Percentiles rank a stretch among this genome's conserved stretches.
These are phyloP conservation scores for Salarias fasciatus DNA, from an alignment of 2,797 vertebrate species.

Conservation along the genomic window DNA sequence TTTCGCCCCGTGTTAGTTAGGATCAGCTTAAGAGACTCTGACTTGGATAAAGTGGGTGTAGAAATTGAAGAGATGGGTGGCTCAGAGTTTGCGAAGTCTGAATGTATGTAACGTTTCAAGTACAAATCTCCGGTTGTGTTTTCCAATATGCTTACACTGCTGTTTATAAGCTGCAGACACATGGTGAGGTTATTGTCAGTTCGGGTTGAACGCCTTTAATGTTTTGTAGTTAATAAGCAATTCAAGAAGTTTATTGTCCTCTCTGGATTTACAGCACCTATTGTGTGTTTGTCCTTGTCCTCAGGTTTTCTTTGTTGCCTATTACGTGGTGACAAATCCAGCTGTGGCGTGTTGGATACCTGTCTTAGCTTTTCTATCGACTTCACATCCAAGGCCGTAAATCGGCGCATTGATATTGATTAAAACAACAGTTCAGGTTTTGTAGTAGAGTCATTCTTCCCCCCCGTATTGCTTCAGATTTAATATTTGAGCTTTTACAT, in stretches of 20 bases:
- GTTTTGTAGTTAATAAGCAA: too few species aligned
- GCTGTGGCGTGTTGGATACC: not conserved
- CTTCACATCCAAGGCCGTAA: too few species aligned
- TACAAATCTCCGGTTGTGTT: not conserved
- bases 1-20: too few species aligned
- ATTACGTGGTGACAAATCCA: not conserved
- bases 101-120: not conserved
- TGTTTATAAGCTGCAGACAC: not conserved
- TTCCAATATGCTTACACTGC: not conserved
- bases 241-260: too few species aligned
- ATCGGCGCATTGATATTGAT: too few species aligned
- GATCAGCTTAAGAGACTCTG: too few species aligned
- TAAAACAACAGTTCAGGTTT: too few species aligned
- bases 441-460: slow-evolving; percentile 13
- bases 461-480: slow-evolving; percentile 11
- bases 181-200: slow-evolving; percentile 1
- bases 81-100: not conserved
- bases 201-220: not conserved
- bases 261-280: too few species aligned
- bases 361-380: slow-evolving; percentile 5
- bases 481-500: slow-evolving; percentile 39
- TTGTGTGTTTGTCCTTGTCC: too few species aligned
- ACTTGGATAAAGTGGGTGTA: too few species aligned
- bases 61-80: too few species aligned
- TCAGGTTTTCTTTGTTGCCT: too few species aligned